Base-by-base conservation (phyloP, 1,140 invertebrate genomes). In the Hesperophylax magnus region DNA sequence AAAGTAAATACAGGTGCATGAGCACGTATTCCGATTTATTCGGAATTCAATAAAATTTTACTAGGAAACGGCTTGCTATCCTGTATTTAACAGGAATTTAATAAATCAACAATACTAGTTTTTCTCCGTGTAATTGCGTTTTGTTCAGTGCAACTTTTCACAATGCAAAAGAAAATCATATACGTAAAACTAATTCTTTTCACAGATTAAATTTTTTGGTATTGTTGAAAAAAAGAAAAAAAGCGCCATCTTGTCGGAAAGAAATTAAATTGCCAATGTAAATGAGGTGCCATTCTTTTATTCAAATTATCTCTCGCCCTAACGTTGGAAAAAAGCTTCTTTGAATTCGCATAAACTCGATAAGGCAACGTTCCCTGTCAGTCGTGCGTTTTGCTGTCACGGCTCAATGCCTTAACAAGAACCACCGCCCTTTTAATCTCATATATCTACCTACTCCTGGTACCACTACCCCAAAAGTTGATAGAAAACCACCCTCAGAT, bases 281-380 rank as follows among this genome's bases (percentile, higher is more conserved):
- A 71, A 71, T 47, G 67, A 71, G 67, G 34, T 71, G 67, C 67
- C 67, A 52, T 71, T 71, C 39, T 71, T 71, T 71, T 71, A 71
- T 71, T 71, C 67, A 71, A 71, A 71, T 71, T 39, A 53, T 27
- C 18, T 22, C 52, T 14, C 74, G 7, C 75, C 75, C 71, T 24
- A 18, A 17, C n/a, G 17, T 24, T 67, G 31, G 11, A 61, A 39
- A 77, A 77, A 63, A 77, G 58, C 15, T 63, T 77, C 18, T 77
- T 77, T 63, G 39, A 58, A 77, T 77, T 77, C 75, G 75, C 75
- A 77, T 63, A 77, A 77, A 77, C 61, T 77, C 75, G 75, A 61
- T 77, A 77, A 60, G 58, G 34, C 34, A 18, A 56, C 75, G 39
- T 71, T 52, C 34, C 47, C 60, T 77, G 27, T 77, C 60, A 61